A percentile compares a stretch with the other conserved stretches of the same genome.
phyloP scores from a whole-genome alignment of 2,797 vertebrate species.

The Simalia tracyae region DNA sequence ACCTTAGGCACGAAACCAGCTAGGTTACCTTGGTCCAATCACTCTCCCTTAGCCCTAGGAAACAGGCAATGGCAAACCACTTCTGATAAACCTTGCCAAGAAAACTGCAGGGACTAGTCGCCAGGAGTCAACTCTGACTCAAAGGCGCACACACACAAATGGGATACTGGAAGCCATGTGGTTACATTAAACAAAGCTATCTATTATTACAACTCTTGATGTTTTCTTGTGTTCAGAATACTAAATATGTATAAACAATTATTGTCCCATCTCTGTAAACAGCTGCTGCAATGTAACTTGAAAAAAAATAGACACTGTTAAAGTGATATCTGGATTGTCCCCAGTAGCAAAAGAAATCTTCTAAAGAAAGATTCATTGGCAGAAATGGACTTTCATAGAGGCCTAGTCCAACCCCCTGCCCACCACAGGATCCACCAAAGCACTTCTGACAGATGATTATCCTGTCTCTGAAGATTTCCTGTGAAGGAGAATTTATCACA shows the following conservation, averaged over 20 bases:
- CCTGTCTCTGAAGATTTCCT: not conserved
- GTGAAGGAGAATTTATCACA: no score
- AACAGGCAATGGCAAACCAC: not conserved
- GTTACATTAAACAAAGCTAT: not conserved
- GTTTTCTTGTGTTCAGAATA: not conserved
- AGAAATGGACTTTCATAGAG: not conserved
- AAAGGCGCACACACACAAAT: no score
- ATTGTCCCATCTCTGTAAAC: not conserved
- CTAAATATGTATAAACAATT: not conserved
- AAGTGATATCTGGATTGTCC: not conserved
- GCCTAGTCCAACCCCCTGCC: no score
- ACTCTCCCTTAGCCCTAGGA: not conserved
- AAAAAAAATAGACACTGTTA: not conserved
- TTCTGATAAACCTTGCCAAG: no score
- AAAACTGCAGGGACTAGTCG: no score
- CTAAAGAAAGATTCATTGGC: not conserved
- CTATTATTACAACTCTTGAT: not conserved
- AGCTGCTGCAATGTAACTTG: slow-evolving; percentile 4
- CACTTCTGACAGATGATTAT: no score
- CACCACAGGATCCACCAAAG: no score
- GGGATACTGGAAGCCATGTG: not conserved
- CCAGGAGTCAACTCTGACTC: no score
- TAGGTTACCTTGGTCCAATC: not conserved
- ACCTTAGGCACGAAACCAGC: not conserved
- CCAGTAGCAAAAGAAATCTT: slow-evolving; percentile 25